Evolutionary conservation across 2,888 invertebrate genomes (phyloP), one percentile per base, ranked within the genome.

Genomic region (Drosophila glabriapex): DNA sequence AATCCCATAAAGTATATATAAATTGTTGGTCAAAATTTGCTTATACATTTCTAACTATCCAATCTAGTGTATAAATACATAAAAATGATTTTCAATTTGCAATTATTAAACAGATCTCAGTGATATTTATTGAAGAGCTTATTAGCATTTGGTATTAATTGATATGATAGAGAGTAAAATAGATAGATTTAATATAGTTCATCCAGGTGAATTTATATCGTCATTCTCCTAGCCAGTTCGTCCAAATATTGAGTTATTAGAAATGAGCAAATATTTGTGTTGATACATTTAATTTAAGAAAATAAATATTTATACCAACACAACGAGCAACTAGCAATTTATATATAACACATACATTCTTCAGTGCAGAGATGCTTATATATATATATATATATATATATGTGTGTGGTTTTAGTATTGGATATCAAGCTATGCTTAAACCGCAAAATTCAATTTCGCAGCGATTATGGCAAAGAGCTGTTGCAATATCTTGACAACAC

Each of bases 401-500:
- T 41, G 22, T 69, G 41, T 53, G 41, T 46, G 35, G 35, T 41
- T 62, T 61, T 62, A 37, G 54, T 43, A 33, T 50, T 35, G 39
- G 28, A 69, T 55, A 41, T 60, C 46, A 60, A 64, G 60, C 76
- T 46, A 22, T 22, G 56, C 71, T 79, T 85, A 70, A 77, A 37
- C 86, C 82, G 52, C 81, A 82, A 81, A 82, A 86, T 82, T 80
- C 84, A 85, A 82, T 83, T 83, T 82, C 64, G 59, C 69, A 67
- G 68, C 68, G 73, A 78, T 74, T 65, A 75, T 80, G 50, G 52
- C 50, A 53, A 33, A 33, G 58, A 69, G 62, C 56, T 70, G 56
- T 53, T 49, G 70, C 83, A 61, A 76, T 71, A 74, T 71, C 84
- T 65, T 74, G 75, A 63, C 68, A 62, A 70, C 66, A 62, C 31